These are phyloP conservation scores for Rhogogaster chlorosoma DNA, from an alignment of 2,888 invertebrate genomes.

Conservation along the genomic window DNA sequence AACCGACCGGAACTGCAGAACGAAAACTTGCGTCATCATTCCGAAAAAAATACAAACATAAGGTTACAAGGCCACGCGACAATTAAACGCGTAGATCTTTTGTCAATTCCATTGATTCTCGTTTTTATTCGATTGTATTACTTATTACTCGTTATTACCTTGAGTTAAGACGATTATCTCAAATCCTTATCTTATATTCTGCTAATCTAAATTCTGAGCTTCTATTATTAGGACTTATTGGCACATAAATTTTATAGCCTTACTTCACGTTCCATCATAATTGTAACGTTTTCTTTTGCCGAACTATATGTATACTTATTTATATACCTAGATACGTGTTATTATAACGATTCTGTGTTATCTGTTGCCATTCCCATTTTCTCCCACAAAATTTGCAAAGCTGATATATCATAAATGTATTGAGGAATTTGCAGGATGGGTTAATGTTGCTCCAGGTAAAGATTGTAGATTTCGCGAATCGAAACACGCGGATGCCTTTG, in stretches of 20 bases:
- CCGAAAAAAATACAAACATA: constrained; percentile 10
- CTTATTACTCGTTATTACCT: neutral
- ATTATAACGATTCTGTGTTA: neutral
- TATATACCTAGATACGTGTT: no score
- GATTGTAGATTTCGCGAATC: neutral
- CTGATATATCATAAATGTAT: neutral
- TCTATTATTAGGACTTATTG: neutral
- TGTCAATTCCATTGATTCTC: neutral
- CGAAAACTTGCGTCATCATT: neutral
- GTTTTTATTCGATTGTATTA: neutral
- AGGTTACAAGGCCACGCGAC: neutral
- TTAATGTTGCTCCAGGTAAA: neutral
- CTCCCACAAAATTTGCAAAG: neutral
- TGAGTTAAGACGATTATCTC: neutral
- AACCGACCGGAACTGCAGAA: neutral
- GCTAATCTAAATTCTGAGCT: neutral
- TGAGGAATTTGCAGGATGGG: neutral
- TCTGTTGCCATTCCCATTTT: neutral
- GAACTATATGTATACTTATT: no score
- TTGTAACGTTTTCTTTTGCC: neutral
- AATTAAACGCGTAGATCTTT: neutral
- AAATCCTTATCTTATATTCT: neutral
- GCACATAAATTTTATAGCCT: neutral
- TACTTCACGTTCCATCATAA: neutral
- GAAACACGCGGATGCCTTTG: neutral